Evolutionary conservation across 2,888 invertebrate species (phyloP), one percentile per base, ranked within the genome.

Genomic region (Conistra vaccinii): DNA sequence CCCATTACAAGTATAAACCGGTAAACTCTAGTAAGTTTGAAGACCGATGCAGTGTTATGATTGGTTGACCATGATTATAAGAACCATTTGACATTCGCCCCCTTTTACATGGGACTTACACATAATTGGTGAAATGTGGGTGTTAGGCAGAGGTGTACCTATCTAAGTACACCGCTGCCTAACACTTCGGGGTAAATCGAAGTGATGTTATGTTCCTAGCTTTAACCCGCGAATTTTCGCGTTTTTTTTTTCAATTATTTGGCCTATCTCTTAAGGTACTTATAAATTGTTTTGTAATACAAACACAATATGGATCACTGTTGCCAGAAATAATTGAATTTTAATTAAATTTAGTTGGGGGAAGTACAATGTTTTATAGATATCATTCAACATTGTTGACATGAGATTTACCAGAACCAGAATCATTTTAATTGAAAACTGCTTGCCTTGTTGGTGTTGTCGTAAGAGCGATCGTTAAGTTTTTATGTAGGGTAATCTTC

Each of bases 1-100:
- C 12, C 23, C 29, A 69, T 83, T 66, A 69, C 65, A 81, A 83
- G 83, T 77, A 51, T 58, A 14, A 53, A 83, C 55, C 20, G n/a
- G 68, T 76, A 48, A 48, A 76, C 35, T 65, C 2, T 32, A 3
- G 17, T 39, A 35, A n/a, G 35, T 80, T 48, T 35, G 3, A 6
- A 51, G 10, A 42, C 23, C 32, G 17, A 9, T 32, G 10, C 7
- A 14, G 23, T 80, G 6, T 42, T 60, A 17, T 76, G 80, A 42
- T 76, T 42, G 23, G 51, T 45, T 32, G 14, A 55, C 5, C 17
- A 51, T 53, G 4, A 35, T 58, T 23, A 3, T 4, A 45, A 26
- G 6, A 14, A 29, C 26, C 12, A 67, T 42, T 67, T 3, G 5
- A 39, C 3, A 68, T 23, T 26, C 17, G n/a, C 17, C 35, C 23